A percentile compares a stretch with the other conserved stretches of the same genome.
These are phyloP conservation scores for Schizotus pectinicornis DNA, from an alignment of 2,888 invertebrate genomes.

Conservation along the genomic window DNA sequence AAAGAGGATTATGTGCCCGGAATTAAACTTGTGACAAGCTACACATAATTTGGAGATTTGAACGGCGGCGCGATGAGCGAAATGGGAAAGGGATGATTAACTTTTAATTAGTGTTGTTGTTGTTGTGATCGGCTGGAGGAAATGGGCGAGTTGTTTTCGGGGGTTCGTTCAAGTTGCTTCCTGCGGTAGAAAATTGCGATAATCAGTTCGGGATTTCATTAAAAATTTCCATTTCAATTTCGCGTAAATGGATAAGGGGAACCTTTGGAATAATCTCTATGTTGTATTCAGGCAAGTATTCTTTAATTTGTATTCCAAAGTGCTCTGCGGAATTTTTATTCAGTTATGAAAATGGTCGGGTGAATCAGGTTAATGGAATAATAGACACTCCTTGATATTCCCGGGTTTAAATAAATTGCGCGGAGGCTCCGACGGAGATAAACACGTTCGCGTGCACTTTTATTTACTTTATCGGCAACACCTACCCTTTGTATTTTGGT, in stretches of 20 bases:
- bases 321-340: slow-evolving; percentile 43
- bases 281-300: slow-evolving; percentile 34
- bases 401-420: slow-evolving; percentile 41
- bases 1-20: slow-evolving; percentile 43
- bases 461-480: slow-evolving; percentile 26
- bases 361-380: slow-evolving; percentile 49
- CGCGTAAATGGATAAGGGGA: slow-evolving; percentile 32
- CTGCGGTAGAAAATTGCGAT: slow-evolving; percentile 22
- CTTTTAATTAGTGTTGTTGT: too few relatives aligned
- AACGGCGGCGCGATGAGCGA: background rate
- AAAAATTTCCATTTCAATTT: slow-evolving; percentile 39
- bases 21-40: slow-evolving; percentile 42
- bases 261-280: slow-evolving; percentile 37
- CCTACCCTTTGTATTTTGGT: slow-evolving; percentile 17
- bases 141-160: slow-evolving; percentile 1
- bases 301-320: slow-evolving; percentile 44
- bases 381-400: slow-evolving; percentile 47
- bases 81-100: too few relatives aligned
- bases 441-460: slow-evolving; percentile 34
- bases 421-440: slow-evolving; percentile 35
- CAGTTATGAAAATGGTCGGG: slow-evolving; percentile 38
- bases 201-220: slow-evolving; percentile 34
- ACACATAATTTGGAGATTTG: slow-evolving; percentile 38
- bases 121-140: too few relatives aligned
- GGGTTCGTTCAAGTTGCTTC: background rate